Base-by-base conservation (phyloP, 2,113 vertebrate species). In the Buteo buteo region DNA sequence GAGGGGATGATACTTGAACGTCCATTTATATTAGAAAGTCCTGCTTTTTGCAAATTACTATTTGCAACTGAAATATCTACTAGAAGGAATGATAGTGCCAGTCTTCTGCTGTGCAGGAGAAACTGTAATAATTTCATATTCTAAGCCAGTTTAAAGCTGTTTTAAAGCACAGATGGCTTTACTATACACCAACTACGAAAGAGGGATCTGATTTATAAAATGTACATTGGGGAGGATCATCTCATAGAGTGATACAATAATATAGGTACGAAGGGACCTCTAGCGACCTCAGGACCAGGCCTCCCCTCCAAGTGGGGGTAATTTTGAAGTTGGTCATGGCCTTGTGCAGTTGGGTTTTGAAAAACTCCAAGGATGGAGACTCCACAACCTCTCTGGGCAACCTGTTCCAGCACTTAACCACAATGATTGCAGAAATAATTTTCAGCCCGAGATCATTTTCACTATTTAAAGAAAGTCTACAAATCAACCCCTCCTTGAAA, bases 121-220 rank as follows among this genome's bases (percentile, higher is more conserved):
- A 95, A 45, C 28, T 57, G 49, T 13, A 77, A 54, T 32, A 40
- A 70, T n/a, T 91, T 61, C 7, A 3, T 32, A 26, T 77, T 73
- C 76, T 25, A 72, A 82, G 18, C 21, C 44, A 82, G 42, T 74
- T 52, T 87, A 57, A 85, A 76, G 54, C 54, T 90, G 58, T 87
- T 92, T 88, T n/a, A 91, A 85, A 93, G 65, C 93, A 93, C 92
- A 88, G 82, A 80, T 85, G 90, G 84, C 74, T 95, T 95, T 86
- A 65, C 74, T 82, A 36, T 9, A 80, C 20, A 88, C 22, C 85
- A 49, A 9, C 62, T 32, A 54, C 1, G 3, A 34, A 94, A 93
- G 58, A 92, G 58, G 28, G 71, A 70, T 42, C 59, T 62, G 66
- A 77, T 93, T 82, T 86, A 42, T 40, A 82, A 93, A 94, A 18